Evolutionary conservation across 2,113 vertebrate genomes (phyloP), one percentile per base, ranked within the genome.

Genomic region (Hymenochirus boettgeri): DNA sequence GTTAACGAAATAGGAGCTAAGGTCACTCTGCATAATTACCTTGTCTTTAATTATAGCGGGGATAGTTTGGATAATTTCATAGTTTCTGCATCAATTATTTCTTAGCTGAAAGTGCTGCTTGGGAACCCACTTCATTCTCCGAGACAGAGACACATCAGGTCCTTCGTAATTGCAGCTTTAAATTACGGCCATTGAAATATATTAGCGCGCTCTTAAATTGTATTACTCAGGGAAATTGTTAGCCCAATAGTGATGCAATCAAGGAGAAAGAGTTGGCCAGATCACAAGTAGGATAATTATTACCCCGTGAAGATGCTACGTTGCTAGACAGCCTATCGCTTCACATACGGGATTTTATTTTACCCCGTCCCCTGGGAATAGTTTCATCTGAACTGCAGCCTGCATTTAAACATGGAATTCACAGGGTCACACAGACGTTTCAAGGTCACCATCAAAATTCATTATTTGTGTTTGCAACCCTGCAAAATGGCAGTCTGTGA

Each of bases 221-320:
- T 23, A 50, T 52, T 59, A 67, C 45, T 52, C 48, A 12, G 63
- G 15, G 31, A 56, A 58, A 66, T 58, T 66, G 63, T 66, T 66
- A 66, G 53, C 37, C 54, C 63, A 59, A 45, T 67, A 67, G 64
- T 67, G 54, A 59, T 45, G 56, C 64, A 67, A 67, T 67, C 64
- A 66, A 52, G 21, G 17, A 67, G 46, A 66, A 67, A 39, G 62
- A 31, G 26, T 33, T 8, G 23, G 56, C 24, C 29, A 52, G 48
- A 51, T 51, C n/a, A 56, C 10, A 51, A 57, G 63, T 66, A 46
- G 27, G 37, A 39, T 66, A n/a, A 1, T 42, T 42, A 42, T 42
- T n/a, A n/a, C 13, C 2, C 5, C 12, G 6, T n/a, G 39, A 5
- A n/a, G 39, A 13, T 42, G 39, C 39, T 42, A 42, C n/a, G 15